Evolutionary conservation across 2,113 vertebrate genomes (phyloP).

Genomic region (Hystrix cristata): DNA sequence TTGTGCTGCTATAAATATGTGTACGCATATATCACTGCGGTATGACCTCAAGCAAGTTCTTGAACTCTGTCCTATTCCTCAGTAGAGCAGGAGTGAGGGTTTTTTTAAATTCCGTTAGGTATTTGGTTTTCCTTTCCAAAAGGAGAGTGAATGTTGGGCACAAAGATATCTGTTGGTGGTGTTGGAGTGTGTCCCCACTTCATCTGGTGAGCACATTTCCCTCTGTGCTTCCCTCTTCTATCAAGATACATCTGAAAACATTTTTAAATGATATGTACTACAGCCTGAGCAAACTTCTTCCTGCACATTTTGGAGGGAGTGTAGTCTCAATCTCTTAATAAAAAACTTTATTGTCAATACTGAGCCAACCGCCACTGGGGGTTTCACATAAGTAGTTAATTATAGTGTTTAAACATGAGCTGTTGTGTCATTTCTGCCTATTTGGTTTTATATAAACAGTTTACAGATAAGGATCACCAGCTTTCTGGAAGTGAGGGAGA

Average conservation of each 20-base stretch:
- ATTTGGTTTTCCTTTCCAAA: neutral
- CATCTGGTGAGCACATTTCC: neutral
- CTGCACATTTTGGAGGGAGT: neutral
- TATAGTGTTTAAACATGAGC: neutral
- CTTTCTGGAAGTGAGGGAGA: conserved; percentile 87
- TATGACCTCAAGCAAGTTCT: neutral
- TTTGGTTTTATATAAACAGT: conserved; percentile 83
- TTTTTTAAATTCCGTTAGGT: neutral
- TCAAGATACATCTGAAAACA: conserved; percentile 41
- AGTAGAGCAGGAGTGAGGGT: neutral
- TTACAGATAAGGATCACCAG: conserved; percentile 87
- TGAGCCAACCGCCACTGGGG: neutral
- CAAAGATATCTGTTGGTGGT: neutral
- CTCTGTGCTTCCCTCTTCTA: neutral
- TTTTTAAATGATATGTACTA: neutral
- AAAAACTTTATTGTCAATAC: conserved; percentile 1
- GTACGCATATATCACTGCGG: neutral
- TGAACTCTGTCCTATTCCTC: neutral
- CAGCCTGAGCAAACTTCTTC: neutral
- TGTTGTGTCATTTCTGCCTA: neutral
- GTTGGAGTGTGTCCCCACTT: neutral
- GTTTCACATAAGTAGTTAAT: conserved; percentile 57
- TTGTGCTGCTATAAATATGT: neutral
- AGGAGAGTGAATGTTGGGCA: neutral
- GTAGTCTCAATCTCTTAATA: neutral